Evolutionary conservation across 2,797 vertebrate genomes (phyloP).

Genomic region (Otolemur crassicaudatus): DNA sequence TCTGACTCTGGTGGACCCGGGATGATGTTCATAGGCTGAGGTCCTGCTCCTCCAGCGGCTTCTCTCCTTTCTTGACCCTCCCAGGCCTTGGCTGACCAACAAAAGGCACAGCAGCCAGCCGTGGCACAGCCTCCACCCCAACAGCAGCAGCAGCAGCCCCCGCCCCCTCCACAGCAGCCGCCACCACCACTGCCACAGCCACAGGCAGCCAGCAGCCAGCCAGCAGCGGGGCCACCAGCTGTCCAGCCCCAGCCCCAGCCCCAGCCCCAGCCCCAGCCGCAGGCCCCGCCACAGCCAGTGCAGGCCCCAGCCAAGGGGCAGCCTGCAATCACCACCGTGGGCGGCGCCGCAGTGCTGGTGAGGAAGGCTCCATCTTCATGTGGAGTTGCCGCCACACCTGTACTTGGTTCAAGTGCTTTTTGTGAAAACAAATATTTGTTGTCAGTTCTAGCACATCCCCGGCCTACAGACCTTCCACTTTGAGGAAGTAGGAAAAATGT

Average conservation of each 20-base stretch:
- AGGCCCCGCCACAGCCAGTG: conserved; percentile 66
- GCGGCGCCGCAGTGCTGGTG: conserved; percentile 92
- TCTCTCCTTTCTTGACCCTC: too few relatives aligned
- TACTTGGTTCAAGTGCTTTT: neutral
- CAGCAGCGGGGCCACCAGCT: conserved; percentile 80
- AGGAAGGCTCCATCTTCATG: conserved; percentile 59
- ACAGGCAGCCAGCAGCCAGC: conserved; percentile 80
- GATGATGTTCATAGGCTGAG: neutral
- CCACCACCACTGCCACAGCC: conserved; percentile 83
- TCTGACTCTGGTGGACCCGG: neutral
- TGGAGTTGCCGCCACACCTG: too few relatives aligned
- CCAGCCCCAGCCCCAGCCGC: conserved; percentile 15
- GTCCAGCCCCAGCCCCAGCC: conserved; percentile 67
- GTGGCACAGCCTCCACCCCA: conserved; percentile 51
- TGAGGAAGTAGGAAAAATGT: too few relatives aligned
- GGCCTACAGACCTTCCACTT: neutral
- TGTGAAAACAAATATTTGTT: too few relatives aligned
- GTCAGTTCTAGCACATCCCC: neutral
- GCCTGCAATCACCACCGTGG: conserved; percentile 86
- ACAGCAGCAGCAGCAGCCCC: conserved; percentile 64
- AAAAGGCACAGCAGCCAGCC: conserved; percentile 92
- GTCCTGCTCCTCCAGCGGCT: neutral
- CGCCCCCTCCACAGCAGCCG: conserved; percentile 77
- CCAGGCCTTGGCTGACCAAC: conserved; percentile 92
- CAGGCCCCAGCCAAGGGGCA: conserved; percentile 85